Conservation (phyloP, 2,113 vertebrate genomes). For the Phalacrocorax pelagicus region DNA sequence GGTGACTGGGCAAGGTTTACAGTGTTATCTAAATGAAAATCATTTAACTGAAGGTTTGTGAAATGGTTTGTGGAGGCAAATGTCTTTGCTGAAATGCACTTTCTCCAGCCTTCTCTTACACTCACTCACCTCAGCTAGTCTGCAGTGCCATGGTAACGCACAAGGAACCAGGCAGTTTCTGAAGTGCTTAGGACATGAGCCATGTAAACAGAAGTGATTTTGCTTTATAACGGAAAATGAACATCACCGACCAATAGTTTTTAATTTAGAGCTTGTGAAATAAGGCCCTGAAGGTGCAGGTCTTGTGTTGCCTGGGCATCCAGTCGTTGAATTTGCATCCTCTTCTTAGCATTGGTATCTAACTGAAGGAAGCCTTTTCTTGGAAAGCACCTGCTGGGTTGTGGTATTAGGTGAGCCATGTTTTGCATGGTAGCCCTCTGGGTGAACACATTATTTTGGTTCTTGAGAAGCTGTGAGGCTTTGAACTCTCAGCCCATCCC, state of each 20-base stretch:
- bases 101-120: background rate
- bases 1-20: background rate
- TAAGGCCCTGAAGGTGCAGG: background rate
- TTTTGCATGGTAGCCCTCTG: background rate
- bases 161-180: slow-evolving; percentile 10
- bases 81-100: background rate
- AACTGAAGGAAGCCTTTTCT: fast-evolving
- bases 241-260: background rate
- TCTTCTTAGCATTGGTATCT: background rate
- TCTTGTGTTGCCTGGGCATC: background rate
- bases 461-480: background rate
- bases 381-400: background rate
- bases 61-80: background rate
- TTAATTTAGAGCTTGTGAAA: background rate
- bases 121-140: slow-evolving; percentile 15
- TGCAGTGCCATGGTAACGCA: slow-evolving; percentile 46
- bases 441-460: background rate
- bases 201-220: slow-evolving; percentile 14
- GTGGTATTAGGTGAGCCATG: background rate
- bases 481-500: background rate
- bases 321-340: background rate
- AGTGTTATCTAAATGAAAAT: background rate
- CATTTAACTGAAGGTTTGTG: background rate
- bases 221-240: background rate
- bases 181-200: slow-evolving; percentile 16